phyloP scores from a whole-genome alignment of 2,888 invertebrate genomes.

The Sarcophaga caerulescens region DNA sequence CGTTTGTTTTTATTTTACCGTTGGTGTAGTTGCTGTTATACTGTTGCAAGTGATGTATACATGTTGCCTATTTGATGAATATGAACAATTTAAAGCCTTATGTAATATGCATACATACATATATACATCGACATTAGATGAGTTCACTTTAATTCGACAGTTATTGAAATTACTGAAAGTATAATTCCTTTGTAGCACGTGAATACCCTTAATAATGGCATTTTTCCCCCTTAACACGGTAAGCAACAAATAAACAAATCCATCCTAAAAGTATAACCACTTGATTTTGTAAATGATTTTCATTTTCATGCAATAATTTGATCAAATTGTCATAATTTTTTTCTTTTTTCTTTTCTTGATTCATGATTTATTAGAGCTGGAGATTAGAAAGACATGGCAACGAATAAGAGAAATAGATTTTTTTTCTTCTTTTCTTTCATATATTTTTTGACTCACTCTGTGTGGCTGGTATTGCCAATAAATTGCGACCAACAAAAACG shows the following conservation, averaged over 20 bases:
- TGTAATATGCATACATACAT: neutral
- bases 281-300: constrained; percentile 49
- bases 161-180: neutral
- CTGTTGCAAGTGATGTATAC: constrained; percentile 19
- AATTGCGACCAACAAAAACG: neutral
- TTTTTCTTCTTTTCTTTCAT: neutral
- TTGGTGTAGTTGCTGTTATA: neutral
- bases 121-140: neutral
- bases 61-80: constrained; percentile 25
- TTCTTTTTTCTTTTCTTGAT: neutral
- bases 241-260: neutral
- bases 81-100: neutral
- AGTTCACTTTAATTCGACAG: neutral
- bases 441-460: neutral
- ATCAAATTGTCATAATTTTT: constrained; percentile 67
- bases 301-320: constrained; percentile 63
- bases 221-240: neutral
- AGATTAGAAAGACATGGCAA: constrained; percentile 55
- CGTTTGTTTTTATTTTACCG: neutral
- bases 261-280: neutral
- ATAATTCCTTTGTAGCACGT: neutral
- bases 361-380: constrained; percentile 57
- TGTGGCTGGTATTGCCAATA: neutral
- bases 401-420: constrained; percentile 38
- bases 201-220: constrained; percentile 5